Percentiles rank a stretch among this genome's conserved stretches.
Conservation (phyloP, 1,140 invertebrate genomes). For the Andrena cerasifolii region DNA sequence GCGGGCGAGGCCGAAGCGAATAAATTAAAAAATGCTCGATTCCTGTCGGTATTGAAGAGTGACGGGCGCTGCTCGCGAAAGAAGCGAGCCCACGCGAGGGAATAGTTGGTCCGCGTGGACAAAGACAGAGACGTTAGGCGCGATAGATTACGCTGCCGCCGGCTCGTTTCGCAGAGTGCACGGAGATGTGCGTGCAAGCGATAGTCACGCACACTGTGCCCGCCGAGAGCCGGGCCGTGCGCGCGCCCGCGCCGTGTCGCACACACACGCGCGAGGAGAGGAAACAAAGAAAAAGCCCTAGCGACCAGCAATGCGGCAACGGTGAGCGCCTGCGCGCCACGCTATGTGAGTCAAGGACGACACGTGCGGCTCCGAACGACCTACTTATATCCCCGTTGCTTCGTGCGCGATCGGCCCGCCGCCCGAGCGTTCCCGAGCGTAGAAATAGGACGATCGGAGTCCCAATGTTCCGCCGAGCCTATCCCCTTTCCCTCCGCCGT, state of each 20-base stretch:
- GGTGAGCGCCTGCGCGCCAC: slow-evolving; percentile 77
- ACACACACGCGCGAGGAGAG: slow-evolving; percentile 36
- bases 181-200: slow-evolving; percentile 25
- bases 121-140: slow-evolving; percentile 33
- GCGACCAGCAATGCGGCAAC: slow-evolving; percentile 78
- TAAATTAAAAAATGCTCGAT: no score
- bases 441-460: slow-evolving; percentile 77
- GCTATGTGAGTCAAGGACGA: slow-evolving; percentile 83
- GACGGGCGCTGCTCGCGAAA: no score
- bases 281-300: slow-evolving; percentile 78
- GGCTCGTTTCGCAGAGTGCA: slow-evolving; percentile 39
- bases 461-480: slow-evolving; percentile 56
- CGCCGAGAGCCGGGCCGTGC: not conserved
- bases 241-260: not conserved
- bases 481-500: slow-evolving; percentile 38
- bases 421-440: slow-evolving; percentile 77
- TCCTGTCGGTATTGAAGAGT: no score
- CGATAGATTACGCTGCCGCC: slow-evolving; percentile 16
- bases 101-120: not conserved
- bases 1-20: no score
- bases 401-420: slow-evolving; percentile 73
- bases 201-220: slow-evolving; percentile 4
- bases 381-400: slow-evolving; percentile 77
- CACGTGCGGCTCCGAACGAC: slow-evolving; percentile 82
- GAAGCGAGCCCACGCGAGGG: not conserved